These are phyloP conservation scores for Phthorimaea operculella DNA, from an alignment of 1,140 invertebrate species.

Conservation along the genomic window DNA sequence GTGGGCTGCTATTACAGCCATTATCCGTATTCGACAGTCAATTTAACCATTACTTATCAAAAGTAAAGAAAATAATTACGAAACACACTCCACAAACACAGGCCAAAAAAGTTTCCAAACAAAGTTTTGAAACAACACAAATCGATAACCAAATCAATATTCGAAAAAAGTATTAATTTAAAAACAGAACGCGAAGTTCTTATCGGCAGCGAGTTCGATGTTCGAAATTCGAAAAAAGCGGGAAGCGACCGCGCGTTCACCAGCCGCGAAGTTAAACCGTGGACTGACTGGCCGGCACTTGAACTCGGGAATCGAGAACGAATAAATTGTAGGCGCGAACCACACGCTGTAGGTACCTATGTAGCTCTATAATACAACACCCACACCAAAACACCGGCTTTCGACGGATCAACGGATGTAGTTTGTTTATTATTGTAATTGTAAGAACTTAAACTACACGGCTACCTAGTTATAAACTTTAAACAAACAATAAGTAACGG, in stretches of 20 bases:
- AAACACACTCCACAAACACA: slow-evolving; percentile 1
- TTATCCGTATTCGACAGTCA: not conserved
- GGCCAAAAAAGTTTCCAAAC: not conserved
- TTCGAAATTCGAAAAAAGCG: slow-evolving; percentile 5
- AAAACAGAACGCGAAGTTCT: not conserved
- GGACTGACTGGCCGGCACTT: slow-evolving; percentile 17
- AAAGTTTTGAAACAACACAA: not conserved
- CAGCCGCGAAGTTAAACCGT: slow-evolving; percentile 20
- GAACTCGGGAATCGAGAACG: slow-evolving; percentile 10
- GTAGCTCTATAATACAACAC: slow-evolving; percentile 7
- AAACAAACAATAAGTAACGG: too few species aligned
- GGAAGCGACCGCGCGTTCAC: slow-evolving; percentile 21
- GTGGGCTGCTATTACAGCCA: not conserved
- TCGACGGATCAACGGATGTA: slow-evolving; percentile 14
- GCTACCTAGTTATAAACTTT: not conserved
- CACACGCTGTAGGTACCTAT: too few species aligned
- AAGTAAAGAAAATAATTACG: not conserved
- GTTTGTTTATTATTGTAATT: slow-evolving; percentile 19
- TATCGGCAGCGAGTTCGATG: not conserved
- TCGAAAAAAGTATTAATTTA: slow-evolving; percentile 3
- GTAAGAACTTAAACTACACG: not conserved
- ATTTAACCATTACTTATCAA: not conserved
- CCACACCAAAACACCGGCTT: slow-evolving; percentile 9
- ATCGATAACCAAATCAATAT: not conserved
- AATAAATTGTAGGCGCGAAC: slow-evolving; percentile 20